phyloP scores from a whole-genome alignment of 1,140 invertebrate species.

The Calephelis virginiensis region DNA sequence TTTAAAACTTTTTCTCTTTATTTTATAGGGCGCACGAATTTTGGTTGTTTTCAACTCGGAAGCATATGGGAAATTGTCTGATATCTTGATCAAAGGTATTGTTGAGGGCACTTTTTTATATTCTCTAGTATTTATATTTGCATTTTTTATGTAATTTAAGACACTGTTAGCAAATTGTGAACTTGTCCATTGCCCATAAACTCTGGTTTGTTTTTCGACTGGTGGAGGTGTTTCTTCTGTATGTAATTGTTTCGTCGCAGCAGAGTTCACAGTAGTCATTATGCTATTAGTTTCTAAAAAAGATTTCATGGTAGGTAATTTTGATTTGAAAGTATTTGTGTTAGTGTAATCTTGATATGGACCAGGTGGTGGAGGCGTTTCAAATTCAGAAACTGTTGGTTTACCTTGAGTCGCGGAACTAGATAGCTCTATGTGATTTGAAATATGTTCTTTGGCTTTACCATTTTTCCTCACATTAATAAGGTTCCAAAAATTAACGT shows the following conservation, averaged over 20 bases:
- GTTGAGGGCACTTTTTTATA: conserved; percentile 47
- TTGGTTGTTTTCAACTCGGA: conserved; percentile 52
- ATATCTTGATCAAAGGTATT: conserved; percentile 50
- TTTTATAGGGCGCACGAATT: conserved; percentile 41
- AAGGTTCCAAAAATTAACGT: conserved; percentile 45
- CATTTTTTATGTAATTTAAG: conserved; percentile 61
- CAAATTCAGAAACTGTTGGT: conserved; percentile 45
- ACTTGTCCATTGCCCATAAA: conserved; percentile 60
- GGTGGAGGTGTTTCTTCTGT: conserved; percentile 47
- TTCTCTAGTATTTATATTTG: conserved; percentile 46
- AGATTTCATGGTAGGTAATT: conserved; percentile 20
- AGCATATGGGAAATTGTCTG: conserved; percentile 61
- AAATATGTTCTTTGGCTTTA: conserved; percentile 36
- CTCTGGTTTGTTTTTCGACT: conserved; percentile 38
- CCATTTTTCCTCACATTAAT: conserved; percentile 34
- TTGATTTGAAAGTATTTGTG: conserved; percentile 23
- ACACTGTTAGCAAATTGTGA: conserved; percentile 60
- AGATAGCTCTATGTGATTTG: conserved; percentile 20
- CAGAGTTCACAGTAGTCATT: conserved; percentile 5
- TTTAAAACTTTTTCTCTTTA: conserved; percentile 44
- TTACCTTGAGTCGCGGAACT: conserved; percentile 31
- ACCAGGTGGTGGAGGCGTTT: conserved; percentile 48
- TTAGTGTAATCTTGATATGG: conserved; percentile 24
- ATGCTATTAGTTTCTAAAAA: conserved; percentile 33
- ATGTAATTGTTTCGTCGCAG: conserved; percentile 31